Conservation (phyloP, 2,113 vertebrate genomes). For the Kryptolebias marmoratus region DNA sequence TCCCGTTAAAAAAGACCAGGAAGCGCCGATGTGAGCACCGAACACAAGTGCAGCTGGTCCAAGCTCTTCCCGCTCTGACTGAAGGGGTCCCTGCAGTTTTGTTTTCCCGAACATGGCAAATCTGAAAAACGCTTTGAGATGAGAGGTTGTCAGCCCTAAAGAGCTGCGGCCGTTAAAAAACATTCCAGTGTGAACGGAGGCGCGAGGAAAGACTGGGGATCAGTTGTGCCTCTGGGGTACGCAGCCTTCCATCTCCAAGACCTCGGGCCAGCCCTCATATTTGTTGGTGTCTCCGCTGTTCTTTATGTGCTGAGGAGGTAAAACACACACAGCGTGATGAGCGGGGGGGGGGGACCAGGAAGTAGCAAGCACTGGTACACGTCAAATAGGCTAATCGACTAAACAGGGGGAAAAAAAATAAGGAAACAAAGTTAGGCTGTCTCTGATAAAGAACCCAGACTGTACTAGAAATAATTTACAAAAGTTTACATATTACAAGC, state of each 20-base stretch:
- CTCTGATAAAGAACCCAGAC: too few relatives aligned
- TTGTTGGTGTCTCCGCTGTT: constrained; percentile 96
- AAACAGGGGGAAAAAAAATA: neutral
- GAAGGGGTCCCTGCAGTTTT: neutral
- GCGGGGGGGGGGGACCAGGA: too few relatives aligned
- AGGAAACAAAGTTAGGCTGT: neutral
- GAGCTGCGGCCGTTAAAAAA: neutral
- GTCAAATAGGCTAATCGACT: neutral
- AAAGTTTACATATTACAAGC: too few relatives aligned
- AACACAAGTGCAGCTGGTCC: neutral
- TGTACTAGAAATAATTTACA: too few relatives aligned
- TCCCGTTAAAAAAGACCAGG: neutral
- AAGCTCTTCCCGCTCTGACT: neutral
- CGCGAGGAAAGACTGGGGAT: constrained; percentile 5
- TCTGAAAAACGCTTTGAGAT: neutral
- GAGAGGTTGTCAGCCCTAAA: neutral
- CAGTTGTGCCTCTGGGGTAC: constrained; percentile 89
- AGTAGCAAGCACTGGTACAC: neutral
- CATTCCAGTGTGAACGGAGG: neutral
- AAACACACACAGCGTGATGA: neutral
- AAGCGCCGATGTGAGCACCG: neutral
- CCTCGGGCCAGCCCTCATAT: constrained; percentile 98
- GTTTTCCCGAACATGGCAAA: neutral
- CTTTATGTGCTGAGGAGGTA: constrained; percentile 89
- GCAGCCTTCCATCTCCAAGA: constrained; percentile 98